phyloP scores from a whole-genome alignment of 2,888 invertebrate genomes.

The Yponomeuta plumbellus region DNA sequence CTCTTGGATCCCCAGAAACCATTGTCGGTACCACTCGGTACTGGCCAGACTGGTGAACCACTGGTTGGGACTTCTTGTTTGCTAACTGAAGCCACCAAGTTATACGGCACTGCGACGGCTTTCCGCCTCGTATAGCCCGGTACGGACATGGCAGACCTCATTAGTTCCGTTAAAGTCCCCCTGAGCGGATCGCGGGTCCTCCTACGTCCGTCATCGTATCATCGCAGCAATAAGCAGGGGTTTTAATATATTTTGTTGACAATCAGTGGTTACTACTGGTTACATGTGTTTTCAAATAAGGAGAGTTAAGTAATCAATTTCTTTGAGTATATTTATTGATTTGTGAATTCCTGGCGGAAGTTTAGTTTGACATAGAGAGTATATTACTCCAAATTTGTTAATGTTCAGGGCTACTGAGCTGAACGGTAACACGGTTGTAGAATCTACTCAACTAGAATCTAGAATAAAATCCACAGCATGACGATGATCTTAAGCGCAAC shows the following conservation, averaged over 20 bases:
- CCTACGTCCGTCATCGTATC: conserved; percentile 1
- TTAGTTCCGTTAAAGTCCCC: conserved; percentile 51
- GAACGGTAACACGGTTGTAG: not conserved
- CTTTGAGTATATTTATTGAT: not conserved
- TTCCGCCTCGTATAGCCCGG: conserved; percentile 13
- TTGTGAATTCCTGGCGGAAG: not conserved
- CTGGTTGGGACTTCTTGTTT: not conserved
- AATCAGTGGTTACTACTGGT: not conserved
- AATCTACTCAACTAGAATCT: not conserved
- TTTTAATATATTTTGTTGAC: not conserved
- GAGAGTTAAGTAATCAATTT: not conserved
- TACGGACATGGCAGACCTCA: conserved; percentile 30
- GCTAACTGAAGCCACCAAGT: not conserved
- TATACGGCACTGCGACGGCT: not conserved
- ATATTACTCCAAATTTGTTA: too few relatives aligned
- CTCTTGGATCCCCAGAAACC: not conserved
- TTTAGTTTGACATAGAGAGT: not conserved
- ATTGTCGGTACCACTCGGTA: not conserved
- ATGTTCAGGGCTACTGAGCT: not conserved
- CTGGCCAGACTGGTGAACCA: not conserved
- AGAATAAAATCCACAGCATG: not conserved
- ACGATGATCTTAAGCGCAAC: not conserved
- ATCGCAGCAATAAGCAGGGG: conserved; percentile 21
- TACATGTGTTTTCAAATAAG: not conserved
- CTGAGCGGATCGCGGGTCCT: conserved; percentile 39